These are phyloP conservation scores for Chaunax sp. DNA, from an alignment of 2,797 vertebrate genomes.

Conservation along the genomic window DNA sequence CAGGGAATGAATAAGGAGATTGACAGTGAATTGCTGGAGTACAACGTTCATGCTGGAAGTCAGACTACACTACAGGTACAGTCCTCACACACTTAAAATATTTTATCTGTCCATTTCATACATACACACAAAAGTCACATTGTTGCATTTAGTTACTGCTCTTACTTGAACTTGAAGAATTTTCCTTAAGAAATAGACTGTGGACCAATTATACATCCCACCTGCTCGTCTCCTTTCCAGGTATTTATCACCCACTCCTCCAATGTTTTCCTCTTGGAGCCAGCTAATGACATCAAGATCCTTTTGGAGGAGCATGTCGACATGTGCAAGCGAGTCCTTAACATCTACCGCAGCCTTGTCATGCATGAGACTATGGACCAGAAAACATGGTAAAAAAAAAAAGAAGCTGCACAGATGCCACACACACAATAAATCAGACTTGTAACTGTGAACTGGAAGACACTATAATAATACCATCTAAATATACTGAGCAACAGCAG, in stretches of 20 bases:
- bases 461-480: too few species aligned
- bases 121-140: background rate
- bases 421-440: background rate
- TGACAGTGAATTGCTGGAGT: conserved; percentile 87
- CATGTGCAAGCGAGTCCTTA: conserved; percentile 99
- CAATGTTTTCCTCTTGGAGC: conserved; percentile 96
- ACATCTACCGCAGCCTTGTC: conserved; percentile 98
- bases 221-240: conserved; percentile 72
- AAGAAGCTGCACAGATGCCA: background rate
- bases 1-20: conserved; percentile 84
- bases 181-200: background rate
- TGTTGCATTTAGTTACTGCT: background rate
- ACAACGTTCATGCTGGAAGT: conserved; percentile 90
- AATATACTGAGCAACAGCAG: too few species aligned
- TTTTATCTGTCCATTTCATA: background rate
- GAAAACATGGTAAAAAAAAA: conserved; percentile 92
- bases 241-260: conserved; percentile 97
- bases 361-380: conserved; percentile 99
- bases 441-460: background rate
- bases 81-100: background rate
- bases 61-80: conserved; percentile 95
- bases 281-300: conserved; percentile 94
- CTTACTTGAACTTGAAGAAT: background rate
- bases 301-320: conserved; percentile 98
- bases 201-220: background rate